Percentiles rank a stretch among this genome's conserved stretches.
Evolutionary conservation across 2,888 invertebrate species (phyloP).

Genomic region (Tupiocoris notatus): DNA sequence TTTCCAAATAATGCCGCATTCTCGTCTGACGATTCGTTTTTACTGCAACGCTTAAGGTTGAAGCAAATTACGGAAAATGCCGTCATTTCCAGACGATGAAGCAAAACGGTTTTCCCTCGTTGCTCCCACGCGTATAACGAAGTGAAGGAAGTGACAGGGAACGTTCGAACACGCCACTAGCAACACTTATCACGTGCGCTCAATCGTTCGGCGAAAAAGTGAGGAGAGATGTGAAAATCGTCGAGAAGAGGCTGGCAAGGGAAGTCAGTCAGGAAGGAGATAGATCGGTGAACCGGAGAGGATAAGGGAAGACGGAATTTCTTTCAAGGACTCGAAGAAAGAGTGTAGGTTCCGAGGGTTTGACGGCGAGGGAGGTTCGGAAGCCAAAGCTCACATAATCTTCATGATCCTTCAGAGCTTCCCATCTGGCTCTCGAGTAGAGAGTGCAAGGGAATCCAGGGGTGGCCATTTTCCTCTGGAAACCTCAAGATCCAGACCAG

Average conservation of each 20-base stretch:
- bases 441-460: background rate
- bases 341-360: background rate
- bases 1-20: too few species aligned
- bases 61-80: too few species aligned
- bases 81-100: background rate
- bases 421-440: too few species aligned
- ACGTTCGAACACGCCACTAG: background rate
- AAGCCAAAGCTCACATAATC: slow-evolving; percentile 9
- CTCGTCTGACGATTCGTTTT: too few species aligned
- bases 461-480: too few species aligned
- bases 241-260: too few species aligned
- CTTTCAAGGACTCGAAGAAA: background rate
- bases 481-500: slow-evolving; percentile 27
- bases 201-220: background rate
- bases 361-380: slow-evolving; percentile 1
- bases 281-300: background rate
- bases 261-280: too few species aligned
- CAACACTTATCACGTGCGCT: background rate
- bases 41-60: too few species aligned
- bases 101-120: background rate
- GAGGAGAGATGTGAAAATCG: background rate
- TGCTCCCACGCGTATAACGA: too few species aligned
- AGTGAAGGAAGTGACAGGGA: background rate
- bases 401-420: slow-evolving; percentile 8
- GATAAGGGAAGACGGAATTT: background rate